Evolutionary conservation across 2,113 vertebrate genomes (phyloP).

Genomic region (Patagioenas fasciata): DNA sequence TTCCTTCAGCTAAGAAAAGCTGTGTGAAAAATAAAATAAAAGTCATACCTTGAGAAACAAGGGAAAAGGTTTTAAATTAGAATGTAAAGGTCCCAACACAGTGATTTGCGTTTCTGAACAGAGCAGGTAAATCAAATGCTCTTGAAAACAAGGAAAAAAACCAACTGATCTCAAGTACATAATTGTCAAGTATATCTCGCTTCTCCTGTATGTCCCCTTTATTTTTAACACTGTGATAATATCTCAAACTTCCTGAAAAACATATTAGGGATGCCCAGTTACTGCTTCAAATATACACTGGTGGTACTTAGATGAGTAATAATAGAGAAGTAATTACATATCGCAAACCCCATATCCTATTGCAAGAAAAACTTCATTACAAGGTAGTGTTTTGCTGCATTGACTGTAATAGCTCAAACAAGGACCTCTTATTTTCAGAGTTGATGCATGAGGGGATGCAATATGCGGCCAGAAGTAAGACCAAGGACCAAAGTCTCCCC

Average conservation of each 20-base stretch:
- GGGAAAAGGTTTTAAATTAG: not conserved
- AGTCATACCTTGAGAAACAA: not conserved
- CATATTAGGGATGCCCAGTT: not conserved
- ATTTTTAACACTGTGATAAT: not conserved
- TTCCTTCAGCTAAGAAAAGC: slow-evolving; percentile 66
- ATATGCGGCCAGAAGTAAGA: not conserved
- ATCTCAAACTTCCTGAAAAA: not conserved
- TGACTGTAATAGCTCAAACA: not conserved
- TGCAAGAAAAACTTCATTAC: not conserved
- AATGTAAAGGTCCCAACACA: not conserved
- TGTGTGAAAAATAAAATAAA: not conserved
- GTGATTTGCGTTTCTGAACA: not conserved
- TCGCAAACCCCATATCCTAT: not conserved
- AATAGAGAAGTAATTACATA: not conserved
- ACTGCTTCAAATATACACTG: not conserved
- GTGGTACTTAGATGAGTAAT: not conserved
- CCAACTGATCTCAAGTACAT: not conserved
- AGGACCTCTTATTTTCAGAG: not conserved
- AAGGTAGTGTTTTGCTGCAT: not conserved
- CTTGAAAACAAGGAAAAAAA: not conserved
- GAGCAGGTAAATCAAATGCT: not conserved
- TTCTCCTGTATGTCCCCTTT: not conserved
- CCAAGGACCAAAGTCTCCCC: accelerated
- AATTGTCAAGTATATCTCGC: not conserved
- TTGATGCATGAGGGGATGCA: not conserved